A percentile compares a stretch with the other conserved stretches of the same genome.
Evolutionary conservation across 2,888 invertebrate species (phyloP).

Genomic region (Megastigmus dorsalis): DNA sequence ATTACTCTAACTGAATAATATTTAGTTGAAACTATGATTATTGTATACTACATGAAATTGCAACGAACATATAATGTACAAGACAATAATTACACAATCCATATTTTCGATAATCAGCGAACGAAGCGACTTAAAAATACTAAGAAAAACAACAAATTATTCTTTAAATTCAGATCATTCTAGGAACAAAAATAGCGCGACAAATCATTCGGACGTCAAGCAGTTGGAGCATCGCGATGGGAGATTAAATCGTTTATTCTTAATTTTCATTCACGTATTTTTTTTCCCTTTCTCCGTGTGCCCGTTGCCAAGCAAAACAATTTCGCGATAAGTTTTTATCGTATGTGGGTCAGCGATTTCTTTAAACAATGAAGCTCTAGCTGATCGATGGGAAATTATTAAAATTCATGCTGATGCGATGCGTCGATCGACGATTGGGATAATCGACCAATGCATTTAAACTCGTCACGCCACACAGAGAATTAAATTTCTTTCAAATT

Average conservation of each 20-base stretch:
- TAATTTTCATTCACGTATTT: neutral
- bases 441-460: neutral
- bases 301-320: slow-evolving; percentile 8
- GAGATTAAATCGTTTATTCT: neutral
- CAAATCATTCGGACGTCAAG: too few species aligned
- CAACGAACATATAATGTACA: too few species aligned
- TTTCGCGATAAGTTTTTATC: slow-evolving; percentile 38
- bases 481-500: slow-evolving; percentile 10
- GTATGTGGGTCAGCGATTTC: slow-evolving; percentile 32
- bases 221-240: neutral
- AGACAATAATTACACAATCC: too few species aligned
- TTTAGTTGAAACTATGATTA: too few species aligned
- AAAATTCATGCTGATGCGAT: slow-evolving; percentile 31
- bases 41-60: too few species aligned
- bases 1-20: too few species aligned
- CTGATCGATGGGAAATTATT: slow-evolving; percentile 28
- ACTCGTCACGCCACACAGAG: neutral
- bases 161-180: too few species aligned
- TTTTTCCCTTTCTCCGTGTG: neutral
- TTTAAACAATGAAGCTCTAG: slow-evolving; percentile 31
- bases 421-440: slow-evolving; percentile 11
- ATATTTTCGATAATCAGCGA: too few species aligned
- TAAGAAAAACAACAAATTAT: too few species aligned
- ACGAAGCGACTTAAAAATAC: neutral
- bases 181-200: too few species aligned